Percentiles rank a stretch among this genome's conserved stretches.
Evolutionary conservation across 2,797 vertebrate genomes (phyloP).

Genomic region (Carcharodon carcharias): DNA sequence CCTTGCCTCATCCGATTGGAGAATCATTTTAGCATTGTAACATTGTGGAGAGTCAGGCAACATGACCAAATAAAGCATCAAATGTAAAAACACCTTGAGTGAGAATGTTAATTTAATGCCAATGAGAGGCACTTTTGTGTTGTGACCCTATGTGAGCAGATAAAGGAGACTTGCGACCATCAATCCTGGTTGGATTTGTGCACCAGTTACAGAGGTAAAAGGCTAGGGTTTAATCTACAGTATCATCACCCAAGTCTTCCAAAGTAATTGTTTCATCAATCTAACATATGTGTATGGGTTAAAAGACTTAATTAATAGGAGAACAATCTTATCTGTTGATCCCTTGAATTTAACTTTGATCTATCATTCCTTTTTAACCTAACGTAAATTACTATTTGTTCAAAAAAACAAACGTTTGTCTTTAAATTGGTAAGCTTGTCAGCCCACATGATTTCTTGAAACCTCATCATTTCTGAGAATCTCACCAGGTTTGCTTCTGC

Average conservation of each 20-base stretch:
- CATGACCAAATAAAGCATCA: neutral
- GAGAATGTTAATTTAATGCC: neutral
- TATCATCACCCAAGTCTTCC: neutral
- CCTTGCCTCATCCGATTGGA: neutral
- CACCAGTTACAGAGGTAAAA: neutral
- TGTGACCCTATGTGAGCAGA: neutral
- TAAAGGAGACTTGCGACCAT: neutral
- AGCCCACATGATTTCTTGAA: neutral
- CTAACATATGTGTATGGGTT: neutral
- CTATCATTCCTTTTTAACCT: neutral
- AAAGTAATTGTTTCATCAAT: neutral
- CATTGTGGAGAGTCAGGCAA: neutral
- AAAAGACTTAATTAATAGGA: neutral
- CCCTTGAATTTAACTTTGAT: neutral
- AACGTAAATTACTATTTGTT: neutral
- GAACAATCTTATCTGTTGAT: neutral
- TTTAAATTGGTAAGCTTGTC: slow-evolving; percentile 15
- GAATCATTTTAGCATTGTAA: neutral
- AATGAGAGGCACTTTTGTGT: neutral
- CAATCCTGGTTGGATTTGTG: neutral
- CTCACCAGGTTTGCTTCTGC: neutral
- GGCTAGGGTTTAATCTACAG: neutral
- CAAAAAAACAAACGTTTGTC: neutral
- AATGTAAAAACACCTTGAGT: neutral
- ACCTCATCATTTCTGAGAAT: neutral